These are phyloP conservation scores for Thinocorus orbignyianus DNA, from an alignment of 2,113 vertebrate species.

Conservation along the genomic window DNA sequence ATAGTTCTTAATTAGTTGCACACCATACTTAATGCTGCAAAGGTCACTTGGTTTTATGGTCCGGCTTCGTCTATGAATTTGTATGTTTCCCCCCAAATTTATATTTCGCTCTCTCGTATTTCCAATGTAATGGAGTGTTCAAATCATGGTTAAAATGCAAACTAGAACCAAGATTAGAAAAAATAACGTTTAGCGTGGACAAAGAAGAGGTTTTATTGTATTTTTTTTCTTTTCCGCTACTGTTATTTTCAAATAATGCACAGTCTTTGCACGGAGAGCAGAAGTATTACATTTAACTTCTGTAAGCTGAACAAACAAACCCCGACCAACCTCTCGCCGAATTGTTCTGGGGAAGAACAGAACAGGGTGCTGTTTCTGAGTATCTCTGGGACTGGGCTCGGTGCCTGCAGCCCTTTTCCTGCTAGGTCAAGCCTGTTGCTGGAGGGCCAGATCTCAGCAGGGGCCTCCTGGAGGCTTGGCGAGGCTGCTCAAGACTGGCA, in stretches of 20 bases:
- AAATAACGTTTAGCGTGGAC: neutral
- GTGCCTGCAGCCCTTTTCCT: conserved; percentile 74
- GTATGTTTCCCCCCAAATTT: neutral
- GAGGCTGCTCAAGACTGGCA: conserved; percentile 78
- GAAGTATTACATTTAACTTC: conserved; percentile 49
- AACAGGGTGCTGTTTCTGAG: conserved; percentile 70
- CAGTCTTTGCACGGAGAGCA: conserved; percentile 33
- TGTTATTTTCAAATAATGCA: conserved; percentile 5
- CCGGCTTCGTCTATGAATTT: neutral
- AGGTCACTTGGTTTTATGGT: conserved; percentile 54
- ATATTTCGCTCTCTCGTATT: neutral
- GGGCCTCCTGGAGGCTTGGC: conserved; percentile 68
- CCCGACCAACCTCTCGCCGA: conserved; percentile 26
- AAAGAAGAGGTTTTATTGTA: neutral
- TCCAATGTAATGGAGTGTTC: neutral
- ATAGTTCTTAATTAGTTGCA: conserved; percentile 11
- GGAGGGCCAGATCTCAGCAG: conserved; percentile 72
- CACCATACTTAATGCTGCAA: conserved; percentile 3
- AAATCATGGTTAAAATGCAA: neutral
- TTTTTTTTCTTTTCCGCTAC: neutral
- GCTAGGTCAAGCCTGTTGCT: conserved; percentile 74
- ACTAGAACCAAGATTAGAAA: neutral
- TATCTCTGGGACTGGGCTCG: conserved; percentile 77
- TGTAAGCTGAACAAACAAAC: conserved; percentile 69
- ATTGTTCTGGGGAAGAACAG: conserved; percentile 52